Evolutionary conservation across 30 jellyfish, hydroid and myxozoan species (phyloP).

Genomic region (Aurelia aurita): DNA sequence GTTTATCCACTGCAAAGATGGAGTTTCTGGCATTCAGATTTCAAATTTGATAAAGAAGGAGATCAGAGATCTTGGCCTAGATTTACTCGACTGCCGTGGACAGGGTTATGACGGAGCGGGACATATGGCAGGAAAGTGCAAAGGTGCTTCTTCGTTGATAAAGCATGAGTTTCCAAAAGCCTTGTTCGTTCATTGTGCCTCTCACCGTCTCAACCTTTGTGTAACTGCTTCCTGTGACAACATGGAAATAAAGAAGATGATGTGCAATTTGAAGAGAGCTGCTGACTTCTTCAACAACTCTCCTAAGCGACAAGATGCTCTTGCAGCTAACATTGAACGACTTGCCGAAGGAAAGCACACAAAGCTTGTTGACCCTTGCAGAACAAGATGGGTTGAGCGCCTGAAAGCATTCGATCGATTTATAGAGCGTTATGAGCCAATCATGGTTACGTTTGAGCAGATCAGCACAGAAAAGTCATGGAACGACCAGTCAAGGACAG

Average conservation of each 20-base stretch:
- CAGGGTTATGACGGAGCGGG: too few species aligned
- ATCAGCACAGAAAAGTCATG: conserved; percentile 1
- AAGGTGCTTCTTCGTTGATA: too few species aligned
- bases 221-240: background rate
- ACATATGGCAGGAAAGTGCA: too few species aligned
- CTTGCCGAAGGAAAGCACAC: background rate
- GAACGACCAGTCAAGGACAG: conserved; percentile 1
- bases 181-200: too few species aligned
- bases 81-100: too few species aligned
- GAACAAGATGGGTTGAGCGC: background rate
- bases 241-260: background rate
- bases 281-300: background rate
- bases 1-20: too few species aligned
- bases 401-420: conserved; percentile 1
- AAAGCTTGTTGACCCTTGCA: background rate
- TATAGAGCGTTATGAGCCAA: conserved; percentile 7
- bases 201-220: too few species aligned
- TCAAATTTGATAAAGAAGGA: too few species aligned
- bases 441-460: background rate
- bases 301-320: conserved; percentile 1
- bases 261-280: background rate
- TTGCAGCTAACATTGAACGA: background rate
- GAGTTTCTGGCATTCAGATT: too few species aligned
- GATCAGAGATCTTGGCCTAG: too few species aligned
- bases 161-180: too few species aligned